Conservation (phyloP, 2,888 invertebrate species). For the Troides oblongomaculatus region DNA sequence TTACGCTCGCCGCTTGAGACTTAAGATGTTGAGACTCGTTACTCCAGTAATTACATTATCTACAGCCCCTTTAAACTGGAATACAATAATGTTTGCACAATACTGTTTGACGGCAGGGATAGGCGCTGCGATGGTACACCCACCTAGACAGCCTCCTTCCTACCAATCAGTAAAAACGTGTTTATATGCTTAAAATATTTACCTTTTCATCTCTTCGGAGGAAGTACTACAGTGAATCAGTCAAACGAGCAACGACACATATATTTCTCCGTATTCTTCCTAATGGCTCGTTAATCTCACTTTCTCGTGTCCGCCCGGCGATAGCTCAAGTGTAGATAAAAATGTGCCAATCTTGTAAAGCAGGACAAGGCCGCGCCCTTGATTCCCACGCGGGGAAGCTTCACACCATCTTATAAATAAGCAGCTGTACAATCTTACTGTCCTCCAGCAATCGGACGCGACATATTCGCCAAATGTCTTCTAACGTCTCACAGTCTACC, state of each 20-base stretch:
- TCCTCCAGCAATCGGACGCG: conserved; percentile 36
- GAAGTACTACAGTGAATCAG: not conserved
- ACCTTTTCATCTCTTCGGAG: not conserved
- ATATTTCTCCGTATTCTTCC: conserved; percentile 2
- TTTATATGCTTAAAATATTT: too few species aligned
- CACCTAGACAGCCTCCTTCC: too few species aligned
- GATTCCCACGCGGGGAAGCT: conserved; percentile 59
- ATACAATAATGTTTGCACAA: too few species aligned
- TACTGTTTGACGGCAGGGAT: too few species aligned
- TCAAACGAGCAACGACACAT: not conserved
- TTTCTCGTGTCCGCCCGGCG: conserved; percentile 16
- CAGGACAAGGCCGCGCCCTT: conserved; percentile 73
- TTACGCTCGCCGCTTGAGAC: too few species aligned
- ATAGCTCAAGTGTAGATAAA: conserved; percentile 52
- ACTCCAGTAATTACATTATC: too few species aligned
- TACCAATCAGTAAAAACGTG: too few species aligned
- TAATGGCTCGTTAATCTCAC: conserved; percentile 21
- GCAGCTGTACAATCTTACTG: conserved; percentile 44
- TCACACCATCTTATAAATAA: conserved; percentile 55
- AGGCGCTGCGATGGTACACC: too few species aligned
- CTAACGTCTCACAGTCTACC: conserved; percentile 1
- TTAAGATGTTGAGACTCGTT: too few species aligned
- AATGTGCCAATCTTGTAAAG: conserved; percentile 75
- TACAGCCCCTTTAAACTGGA: too few species aligned
- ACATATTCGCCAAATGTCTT: conserved; percentile 11